Evolutionary conservation across 1,140 invertebrate genomes (phyloP).

Genomic region (Pseudomyrmex gracilis): DNA sequence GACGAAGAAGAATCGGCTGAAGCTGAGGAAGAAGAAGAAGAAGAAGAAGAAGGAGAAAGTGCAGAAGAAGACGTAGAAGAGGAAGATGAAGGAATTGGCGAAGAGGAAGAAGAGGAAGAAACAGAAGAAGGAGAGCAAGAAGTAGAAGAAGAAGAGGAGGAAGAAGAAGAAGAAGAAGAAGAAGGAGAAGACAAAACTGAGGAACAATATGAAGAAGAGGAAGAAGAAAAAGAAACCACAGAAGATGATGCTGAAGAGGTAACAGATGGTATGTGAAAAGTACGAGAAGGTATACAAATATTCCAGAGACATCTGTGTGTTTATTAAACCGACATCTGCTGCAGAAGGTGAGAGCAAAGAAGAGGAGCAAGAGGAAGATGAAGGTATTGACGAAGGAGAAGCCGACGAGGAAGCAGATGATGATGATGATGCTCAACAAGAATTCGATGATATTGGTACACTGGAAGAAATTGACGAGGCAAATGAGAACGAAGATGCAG

Average conservation of each 20-base stretch:
- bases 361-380: conserved; percentile 79
- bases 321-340: conserved; percentile 1
- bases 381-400: conserved; percentile 74
- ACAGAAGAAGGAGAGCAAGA: conserved; percentile 51
- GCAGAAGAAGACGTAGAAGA: conserved; percentile 40
- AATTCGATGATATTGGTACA: conserved; percentile 75
- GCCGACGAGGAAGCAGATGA: conserved; percentile 76
- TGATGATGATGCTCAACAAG: conserved; percentile 77
- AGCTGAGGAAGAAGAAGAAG: conserved; percentile 54
- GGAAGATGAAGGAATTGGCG: conserved; percentile 59
- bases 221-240: conserved; percentile 42
- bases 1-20: conserved; percentile 47
- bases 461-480: conserved; percentile 81
- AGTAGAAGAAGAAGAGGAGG: conserved; percentile 56
- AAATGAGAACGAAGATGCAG: conserved; percentile 77
- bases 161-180: background rate
- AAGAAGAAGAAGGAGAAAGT: conserved; percentile 50
- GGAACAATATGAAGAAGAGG: conserved; percentile 65
- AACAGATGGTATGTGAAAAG: conserved; percentile 66
- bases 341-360: conserved; percentile 61
- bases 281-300: conserved; percentile 12
- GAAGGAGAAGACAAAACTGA: conserved; percentile 62
- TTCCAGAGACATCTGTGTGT: background rate
- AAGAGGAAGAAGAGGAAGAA: conserved; percentile 67
- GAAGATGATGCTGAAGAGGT: conserved; percentile 74